Percentiles rank a stretch among this genome's conserved stretches.
These are phyloP conservation scores for Tuberolachnus salignus DNA, from an alignment of 2,888 invertebrate genomes.

Conservation along the genomic window DNA sequence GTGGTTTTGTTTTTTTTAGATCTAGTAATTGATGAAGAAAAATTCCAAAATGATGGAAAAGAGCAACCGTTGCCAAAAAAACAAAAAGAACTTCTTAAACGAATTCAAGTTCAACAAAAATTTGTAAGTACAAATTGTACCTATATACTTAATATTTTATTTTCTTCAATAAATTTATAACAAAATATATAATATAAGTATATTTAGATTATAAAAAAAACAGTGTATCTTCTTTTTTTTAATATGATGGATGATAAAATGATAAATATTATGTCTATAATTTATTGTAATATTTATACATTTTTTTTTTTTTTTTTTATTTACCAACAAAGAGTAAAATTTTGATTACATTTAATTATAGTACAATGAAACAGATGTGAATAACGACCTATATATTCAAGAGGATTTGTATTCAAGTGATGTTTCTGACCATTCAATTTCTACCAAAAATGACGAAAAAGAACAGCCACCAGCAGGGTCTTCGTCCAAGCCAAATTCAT, in stretches of 20 bases:
- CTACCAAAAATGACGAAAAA: slow-evolving; percentile 29
- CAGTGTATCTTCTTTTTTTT: too few relatives aligned
- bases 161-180: background rate
- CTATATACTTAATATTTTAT: background rate
- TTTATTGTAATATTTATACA: background rate
- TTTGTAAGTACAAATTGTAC: slow-evolving; percentile 55
- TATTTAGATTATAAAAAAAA: too few relatives aligned
- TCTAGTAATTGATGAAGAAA: slow-evolving; percentile 58
- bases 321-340: background rate
- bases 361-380: slow-evolving; percentile 44
- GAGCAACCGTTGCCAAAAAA: slow-evolving; percentile 68
- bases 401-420: slow-evolving; percentile 50
- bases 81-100: slow-evolving; percentile 71
- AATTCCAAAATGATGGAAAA: slow-evolving; percentile 61
- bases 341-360: slow-evolving; percentile 33
- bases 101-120: slow-evolving; percentile 72
- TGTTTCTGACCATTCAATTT: slow-evolving; percentile 24
- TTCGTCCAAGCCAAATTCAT: background rate
- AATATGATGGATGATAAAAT: too few relatives aligned
- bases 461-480: background rate
- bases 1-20: slow-evolving; percentile 44
- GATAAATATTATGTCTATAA: background rate
- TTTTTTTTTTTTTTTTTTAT: background rate
- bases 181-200: too few relatives aligned
- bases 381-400: slow-evolving; percentile 26